Evolutionary conservation across 1,140 invertebrate species (phyloP).

Genomic region (Ephestia elutella): DNA sequence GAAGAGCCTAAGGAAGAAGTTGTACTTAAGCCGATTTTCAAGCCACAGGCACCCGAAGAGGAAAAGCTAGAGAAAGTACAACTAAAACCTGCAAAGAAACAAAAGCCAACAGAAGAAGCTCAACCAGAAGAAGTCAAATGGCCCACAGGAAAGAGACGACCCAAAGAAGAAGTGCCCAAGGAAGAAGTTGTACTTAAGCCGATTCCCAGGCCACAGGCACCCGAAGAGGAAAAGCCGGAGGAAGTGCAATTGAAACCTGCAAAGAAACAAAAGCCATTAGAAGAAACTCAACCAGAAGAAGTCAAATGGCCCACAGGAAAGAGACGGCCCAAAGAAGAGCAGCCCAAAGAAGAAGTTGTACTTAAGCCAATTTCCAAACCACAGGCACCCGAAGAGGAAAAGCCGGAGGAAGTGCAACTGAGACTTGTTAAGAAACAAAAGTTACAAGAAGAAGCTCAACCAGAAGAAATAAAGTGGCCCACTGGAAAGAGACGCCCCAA

Average conservation of each 20-base stretch:
- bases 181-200: slow-evolving; percentile 11
- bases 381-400: slow-evolving; percentile 1
- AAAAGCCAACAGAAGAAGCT: slow-evolving; percentile 10
- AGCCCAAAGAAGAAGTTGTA: slow-evolving; percentile 5
- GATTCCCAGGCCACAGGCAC: neutral
- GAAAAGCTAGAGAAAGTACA: slow-evolving; percentile 14
- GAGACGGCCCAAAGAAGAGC: slow-evolving; percentile 2
- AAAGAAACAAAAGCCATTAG: slow-evolving; percentile 7
- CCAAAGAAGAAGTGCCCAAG: slow-evolving; percentile 6
- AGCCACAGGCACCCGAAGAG: slow-evolving; percentile 10
- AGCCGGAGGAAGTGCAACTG: neutral
- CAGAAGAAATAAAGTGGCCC: slow-evolving; percentile 4
- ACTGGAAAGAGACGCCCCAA: slow-evolving; percentile 1
- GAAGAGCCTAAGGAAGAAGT: slow-evolving; percentile 16
- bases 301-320: slow-evolving; percentile 5
- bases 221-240: neutral
- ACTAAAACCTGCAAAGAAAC: slow-evolving; percentile 13
- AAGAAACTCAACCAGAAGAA: slow-evolving; percentile 6
- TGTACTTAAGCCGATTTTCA: slow-evolving; percentile 12
- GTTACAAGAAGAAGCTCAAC: neutral
- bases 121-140: slow-evolving; percentile 8
- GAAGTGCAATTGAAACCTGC: neutral
- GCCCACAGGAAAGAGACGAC: slow-evolving; percentile 1
- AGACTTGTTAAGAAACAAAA: slow-evolving; percentile 7
- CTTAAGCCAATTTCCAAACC: slow-evolving; percentile 4